phyloP scores from a whole-genome alignment of 2,113 vertebrate genomes.

The Nestor notabilis region DNA sequence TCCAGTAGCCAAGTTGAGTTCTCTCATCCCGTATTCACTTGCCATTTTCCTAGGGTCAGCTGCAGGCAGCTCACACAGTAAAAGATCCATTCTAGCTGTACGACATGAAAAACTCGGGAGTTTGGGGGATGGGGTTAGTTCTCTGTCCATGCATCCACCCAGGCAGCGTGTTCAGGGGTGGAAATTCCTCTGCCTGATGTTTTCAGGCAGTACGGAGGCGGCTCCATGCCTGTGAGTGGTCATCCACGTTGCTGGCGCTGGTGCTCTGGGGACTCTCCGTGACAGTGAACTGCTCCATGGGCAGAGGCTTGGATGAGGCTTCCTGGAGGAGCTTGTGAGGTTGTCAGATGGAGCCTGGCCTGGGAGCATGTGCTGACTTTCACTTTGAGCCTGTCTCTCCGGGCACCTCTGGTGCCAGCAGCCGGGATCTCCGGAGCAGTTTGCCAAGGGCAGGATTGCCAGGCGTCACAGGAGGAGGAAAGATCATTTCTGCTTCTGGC shows the following conservation, averaged over 20 bases:
- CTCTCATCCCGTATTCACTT: neutral
- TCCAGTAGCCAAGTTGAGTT: neutral
- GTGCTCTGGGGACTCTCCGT: neutral
- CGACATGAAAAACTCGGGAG: neutral
- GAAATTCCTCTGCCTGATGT: accelerated
- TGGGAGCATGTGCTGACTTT: conserved; percentile 2
- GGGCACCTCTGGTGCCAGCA: neutral
- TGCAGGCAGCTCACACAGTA: neutral
- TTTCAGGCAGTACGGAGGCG: neutral
- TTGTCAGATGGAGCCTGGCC: neutral
- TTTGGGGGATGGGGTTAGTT: neutral
- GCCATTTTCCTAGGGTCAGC: neutral
- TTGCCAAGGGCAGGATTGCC: neutral
- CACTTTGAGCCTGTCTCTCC: neutral
- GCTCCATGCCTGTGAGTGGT: neutral
- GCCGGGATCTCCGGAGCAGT: neutral
- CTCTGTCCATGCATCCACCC: neutral
- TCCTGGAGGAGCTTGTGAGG: neutral
- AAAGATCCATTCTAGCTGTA: neutral
- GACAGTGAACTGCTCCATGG: neutral
- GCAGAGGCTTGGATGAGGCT: neutral
- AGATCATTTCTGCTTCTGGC: neutral
- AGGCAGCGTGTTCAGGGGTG: accelerated
- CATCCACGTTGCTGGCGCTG: accelerated
- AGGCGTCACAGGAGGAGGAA: neutral